A percentile compares a stretch with the other conserved stretches of the same genome.
These are phyloP conservation scores for Meiosimyza decipiens DNA, from an alignment of 2,888 invertebrate genomes.

Conservation along the genomic window DNA sequence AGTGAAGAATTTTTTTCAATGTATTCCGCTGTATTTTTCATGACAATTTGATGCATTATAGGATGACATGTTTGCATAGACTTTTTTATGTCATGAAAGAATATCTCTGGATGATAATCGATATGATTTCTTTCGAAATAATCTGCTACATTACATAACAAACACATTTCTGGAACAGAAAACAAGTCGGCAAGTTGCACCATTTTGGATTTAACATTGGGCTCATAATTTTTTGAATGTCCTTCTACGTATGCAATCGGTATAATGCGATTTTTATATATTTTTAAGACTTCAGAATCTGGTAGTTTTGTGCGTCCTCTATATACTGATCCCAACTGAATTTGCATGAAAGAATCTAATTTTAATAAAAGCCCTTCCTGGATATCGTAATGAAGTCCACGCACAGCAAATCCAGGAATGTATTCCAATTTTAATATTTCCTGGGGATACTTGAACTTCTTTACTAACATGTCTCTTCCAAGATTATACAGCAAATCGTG, in stretches of 20 bases:
- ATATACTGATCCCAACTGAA: slow-evolving; percentile 94
- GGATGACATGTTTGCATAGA: slow-evolving; percentile 90
- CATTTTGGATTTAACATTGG: slow-evolving; percentile 75
- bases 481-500: slow-evolving; percentile 91
- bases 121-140: slow-evolving; percentile 90
- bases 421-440: slow-evolving; percentile 85
- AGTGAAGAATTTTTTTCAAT: slow-evolving; percentile 81
- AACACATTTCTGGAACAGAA: slow-evolving; percentile 95
- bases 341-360: slow-evolving; percentile 95
- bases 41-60: slow-evolving; percentile 90
- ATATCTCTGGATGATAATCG: slow-evolving; percentile 93
- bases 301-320: slow-evolving; percentile 84
- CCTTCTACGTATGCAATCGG: slow-evolving; percentile 90
- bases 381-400: slow-evolving; percentile 98
- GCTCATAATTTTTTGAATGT: slow-evolving; percentile 75
- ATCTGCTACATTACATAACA: slow-evolving; percentile 93
- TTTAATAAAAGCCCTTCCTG: slow-evolving; percentile 93
- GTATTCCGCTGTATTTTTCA: slow-evolving; percentile 82
- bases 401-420: slow-evolving; percentile 92
- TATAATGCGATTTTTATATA: slow-evolving; percentile 88
- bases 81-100: slow-evolving; percentile 93
- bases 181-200: slow-evolving; percentile 96
- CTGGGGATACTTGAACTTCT: slow-evolving; percentile 92
- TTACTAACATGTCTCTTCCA: slow-evolving; percentile 86
- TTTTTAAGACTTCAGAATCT: slow-evolving; percentile 83